Conservation (phyloP, 2,113 vertebrate genomes). For the Tamias sibiricus region DNA sequence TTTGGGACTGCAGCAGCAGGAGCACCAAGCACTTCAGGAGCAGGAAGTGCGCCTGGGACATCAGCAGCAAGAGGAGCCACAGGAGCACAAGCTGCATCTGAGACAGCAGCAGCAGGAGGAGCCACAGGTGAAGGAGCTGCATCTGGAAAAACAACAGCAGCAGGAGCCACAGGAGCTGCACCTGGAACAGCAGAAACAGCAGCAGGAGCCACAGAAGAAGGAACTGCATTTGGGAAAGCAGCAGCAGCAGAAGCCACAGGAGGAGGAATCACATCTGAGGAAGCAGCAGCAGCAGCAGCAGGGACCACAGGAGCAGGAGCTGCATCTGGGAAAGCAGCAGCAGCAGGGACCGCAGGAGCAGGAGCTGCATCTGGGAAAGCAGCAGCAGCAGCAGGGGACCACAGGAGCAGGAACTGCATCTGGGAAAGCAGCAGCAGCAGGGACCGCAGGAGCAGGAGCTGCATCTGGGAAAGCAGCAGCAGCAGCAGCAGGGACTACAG, state of each 20-base stretch:
- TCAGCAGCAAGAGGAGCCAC: not conserved
- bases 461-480: not conserved
- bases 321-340: not conserved
- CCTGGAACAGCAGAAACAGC: not conserved
- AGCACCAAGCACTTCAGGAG: not conserved
- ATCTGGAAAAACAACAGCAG: too few relatives aligned
- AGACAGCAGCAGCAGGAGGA: not conserved
- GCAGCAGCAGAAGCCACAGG: too few relatives aligned
- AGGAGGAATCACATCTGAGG: not conserved
- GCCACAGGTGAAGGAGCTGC: not conserved
- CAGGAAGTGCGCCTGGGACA: not conserved
- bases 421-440: too few relatives aligned
- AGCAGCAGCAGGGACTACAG: not conserved
- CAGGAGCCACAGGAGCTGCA: not conserved
- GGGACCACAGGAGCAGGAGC: not conserved
- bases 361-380: not conserved
- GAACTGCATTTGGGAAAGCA: not conserved
- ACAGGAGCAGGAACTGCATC: not conserved
- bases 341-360: not conserved
- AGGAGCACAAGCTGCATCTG: not conserved
- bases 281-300: fast-evolving
- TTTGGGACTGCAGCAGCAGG: too few relatives aligned
- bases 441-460: not conserved
- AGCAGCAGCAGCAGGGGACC: not conserved
- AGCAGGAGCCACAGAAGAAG: not conserved